Conservation (phyloP, 2,888 invertebrate species). For the Athripsodes cinereus region DNA sequence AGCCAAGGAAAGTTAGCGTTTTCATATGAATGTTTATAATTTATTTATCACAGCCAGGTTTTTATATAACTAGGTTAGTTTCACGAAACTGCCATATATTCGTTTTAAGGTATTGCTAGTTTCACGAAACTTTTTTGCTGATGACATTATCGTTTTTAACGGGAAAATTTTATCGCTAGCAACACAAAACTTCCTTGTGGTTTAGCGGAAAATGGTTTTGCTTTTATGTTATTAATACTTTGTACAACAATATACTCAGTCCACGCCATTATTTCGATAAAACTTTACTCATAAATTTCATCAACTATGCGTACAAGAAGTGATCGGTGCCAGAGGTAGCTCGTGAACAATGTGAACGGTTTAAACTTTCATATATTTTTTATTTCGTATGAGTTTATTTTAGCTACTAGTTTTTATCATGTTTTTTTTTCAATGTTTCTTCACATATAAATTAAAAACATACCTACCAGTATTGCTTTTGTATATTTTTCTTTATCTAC, state of each 20-base stretch:
- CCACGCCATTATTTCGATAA: background rate
- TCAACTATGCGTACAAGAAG: background rate
- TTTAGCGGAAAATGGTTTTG: conserved; percentile 1
- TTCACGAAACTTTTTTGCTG: background rate
- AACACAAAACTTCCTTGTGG: background rate
- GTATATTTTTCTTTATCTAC: too few relatives aligned
- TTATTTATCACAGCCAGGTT: too few relatives aligned
- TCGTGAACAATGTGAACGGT: background rate
- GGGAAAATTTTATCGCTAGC: background rate
- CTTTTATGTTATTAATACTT: background rate
- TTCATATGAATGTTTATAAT: too few relatives aligned
- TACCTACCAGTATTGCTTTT: too few relatives aligned
- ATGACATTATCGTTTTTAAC: background rate
- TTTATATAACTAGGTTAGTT: too few relatives aligned
- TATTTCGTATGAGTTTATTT: too few relatives aligned
- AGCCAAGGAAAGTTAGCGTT: too few relatives aligned
- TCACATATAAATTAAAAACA: too few relatives aligned
- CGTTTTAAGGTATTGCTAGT: background rate
- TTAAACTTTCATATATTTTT: too few relatives aligned
- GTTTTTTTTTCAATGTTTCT: too few relatives aligned
- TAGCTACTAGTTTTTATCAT: too few relatives aligned
- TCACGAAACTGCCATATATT: background rate
- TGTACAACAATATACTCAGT: background rate
- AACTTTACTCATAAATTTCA: background rate
- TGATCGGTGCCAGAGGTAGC: background rate